Conservation (phyloP, 2,888 invertebrate genomes). For the Plagodis dolabraria region DNA sequence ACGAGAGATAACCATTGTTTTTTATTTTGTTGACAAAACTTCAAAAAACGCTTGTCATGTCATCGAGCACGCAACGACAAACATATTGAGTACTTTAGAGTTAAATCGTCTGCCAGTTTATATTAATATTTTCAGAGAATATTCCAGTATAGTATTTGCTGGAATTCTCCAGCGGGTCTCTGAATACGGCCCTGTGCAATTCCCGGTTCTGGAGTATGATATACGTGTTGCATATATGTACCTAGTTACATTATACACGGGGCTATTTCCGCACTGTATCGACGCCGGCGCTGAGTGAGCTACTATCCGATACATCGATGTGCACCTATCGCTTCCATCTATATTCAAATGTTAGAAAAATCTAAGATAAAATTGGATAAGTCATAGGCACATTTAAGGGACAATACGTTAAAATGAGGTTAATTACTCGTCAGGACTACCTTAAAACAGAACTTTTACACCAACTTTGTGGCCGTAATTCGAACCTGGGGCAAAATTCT, state of each 20-base stretch:
- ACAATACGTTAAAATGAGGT: no score
- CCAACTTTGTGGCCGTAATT: no score
- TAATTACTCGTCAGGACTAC: no score
- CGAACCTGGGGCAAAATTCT: no score
- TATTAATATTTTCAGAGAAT: neutral
- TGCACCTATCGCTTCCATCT: neutral
- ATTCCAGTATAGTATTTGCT: slow-evolving; percentile 29
- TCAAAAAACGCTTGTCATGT: no score
- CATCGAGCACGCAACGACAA: no score
- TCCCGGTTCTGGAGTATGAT: slow-evolving; percentile 75
- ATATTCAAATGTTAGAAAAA: neutral
- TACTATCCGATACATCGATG: slow-evolving; percentile 12
- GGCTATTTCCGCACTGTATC: slow-evolving; percentile 64
- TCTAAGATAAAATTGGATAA: neutral
- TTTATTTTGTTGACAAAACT: no score
- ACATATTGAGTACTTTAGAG: no score
- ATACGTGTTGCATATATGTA: slow-evolving; percentile 42
- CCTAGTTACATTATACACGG: slow-evolving; percentile 7
- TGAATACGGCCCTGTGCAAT: slow-evolving; percentile 66
- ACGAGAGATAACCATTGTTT: neutral
- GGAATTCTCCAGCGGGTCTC: slow-evolving; percentile 61
- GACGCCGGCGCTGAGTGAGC: slow-evolving; percentile 34
- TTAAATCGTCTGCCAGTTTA: no score
- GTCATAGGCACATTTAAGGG: no score
- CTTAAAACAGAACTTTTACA: no score